Percentiles rank a stretch among this genome's conserved stretches.
Evolutionary conservation across 2,797 vertebrate species (phyloP).

Genomic region (Rhabdophis nuchalis): DNA sequence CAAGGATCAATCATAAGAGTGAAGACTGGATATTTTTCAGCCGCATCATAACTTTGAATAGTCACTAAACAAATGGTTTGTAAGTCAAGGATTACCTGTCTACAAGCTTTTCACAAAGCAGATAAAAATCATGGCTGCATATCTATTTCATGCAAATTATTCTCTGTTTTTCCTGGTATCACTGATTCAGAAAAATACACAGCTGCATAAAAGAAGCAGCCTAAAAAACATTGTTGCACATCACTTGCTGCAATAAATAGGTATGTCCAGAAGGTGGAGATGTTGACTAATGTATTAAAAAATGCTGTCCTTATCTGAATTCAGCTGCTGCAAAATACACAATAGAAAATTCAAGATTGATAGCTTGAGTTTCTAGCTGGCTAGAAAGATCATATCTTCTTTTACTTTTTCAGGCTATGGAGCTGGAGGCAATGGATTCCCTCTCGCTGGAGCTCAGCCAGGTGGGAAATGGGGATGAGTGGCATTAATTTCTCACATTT

Average conservation of each 20-base stretch:
- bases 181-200: not conserved
- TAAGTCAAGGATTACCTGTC: not conserved
- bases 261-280: conserved; percentile 1
- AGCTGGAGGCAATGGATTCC: conserved; percentile 14
- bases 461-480: not conserved
- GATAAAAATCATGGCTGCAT: not conserved
- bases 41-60: not conserved
- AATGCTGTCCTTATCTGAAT: not conserved
- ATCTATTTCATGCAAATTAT: not conserved
- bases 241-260: not conserved
- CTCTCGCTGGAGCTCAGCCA: not conserved
- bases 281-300: not conserved
- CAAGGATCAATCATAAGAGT: not conserved
- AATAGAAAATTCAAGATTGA: not conserved
- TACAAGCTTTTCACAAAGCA: not conserved
- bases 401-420: conserved; percentile 16
- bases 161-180: not conserved
- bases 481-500: not conserved
- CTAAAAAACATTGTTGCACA: not conserved
- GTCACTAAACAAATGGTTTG: not conserved
- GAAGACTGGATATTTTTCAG: not conserved
- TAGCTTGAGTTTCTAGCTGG: not conserved
- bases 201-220: not conserved
- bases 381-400: not conserved
- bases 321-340: not conserved